Evolutionary conservation across 2,797 vertebrate species (phyloP).

Genomic region (Rhynchonycteris naso): DNA sequence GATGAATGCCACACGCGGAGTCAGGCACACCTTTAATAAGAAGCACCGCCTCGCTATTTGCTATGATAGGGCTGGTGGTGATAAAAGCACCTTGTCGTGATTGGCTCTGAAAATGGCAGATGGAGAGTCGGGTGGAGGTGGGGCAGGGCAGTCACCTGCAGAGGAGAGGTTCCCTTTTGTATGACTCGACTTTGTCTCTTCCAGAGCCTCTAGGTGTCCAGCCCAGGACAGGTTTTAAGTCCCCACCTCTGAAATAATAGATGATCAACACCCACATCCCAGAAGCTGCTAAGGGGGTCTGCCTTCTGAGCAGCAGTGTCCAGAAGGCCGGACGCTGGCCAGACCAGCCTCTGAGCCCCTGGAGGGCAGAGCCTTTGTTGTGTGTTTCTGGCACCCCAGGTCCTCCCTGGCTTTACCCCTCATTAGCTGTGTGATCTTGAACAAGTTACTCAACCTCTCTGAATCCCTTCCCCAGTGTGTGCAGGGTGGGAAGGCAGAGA

Average conservation of each 20-base stretch:
- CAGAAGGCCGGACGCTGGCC: neutral
- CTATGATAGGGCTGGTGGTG: neutral
- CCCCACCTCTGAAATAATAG: neutral
- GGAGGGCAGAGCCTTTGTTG: neutral
- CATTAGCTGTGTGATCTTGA: neutral
- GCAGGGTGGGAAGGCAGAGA: neutral
- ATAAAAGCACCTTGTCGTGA: constrained; percentile 24
- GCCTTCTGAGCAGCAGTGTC: neutral
- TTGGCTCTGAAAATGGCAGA: constrained; percentile 46
- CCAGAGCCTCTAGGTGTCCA: neutral
- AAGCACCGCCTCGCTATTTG: neutral
- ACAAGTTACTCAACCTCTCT: neutral
- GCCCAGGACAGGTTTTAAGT: neutral
- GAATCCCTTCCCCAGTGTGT: neutral
- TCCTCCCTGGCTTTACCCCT: neutral
- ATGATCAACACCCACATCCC: neutral
- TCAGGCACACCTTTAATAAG: constrained; percentile 26
- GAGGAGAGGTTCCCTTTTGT: neutral
- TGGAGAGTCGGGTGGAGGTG: neutral
- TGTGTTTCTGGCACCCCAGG: neutral
- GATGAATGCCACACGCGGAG: neutral
- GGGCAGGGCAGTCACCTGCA: neutral
- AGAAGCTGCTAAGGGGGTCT: neutral
- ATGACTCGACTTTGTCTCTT: neutral
- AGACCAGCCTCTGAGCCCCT: neutral